Evolutionary conservation across 2,888 invertebrate genomes (phyloP).

Genomic region (Stenotaenia linearis): DNA sequence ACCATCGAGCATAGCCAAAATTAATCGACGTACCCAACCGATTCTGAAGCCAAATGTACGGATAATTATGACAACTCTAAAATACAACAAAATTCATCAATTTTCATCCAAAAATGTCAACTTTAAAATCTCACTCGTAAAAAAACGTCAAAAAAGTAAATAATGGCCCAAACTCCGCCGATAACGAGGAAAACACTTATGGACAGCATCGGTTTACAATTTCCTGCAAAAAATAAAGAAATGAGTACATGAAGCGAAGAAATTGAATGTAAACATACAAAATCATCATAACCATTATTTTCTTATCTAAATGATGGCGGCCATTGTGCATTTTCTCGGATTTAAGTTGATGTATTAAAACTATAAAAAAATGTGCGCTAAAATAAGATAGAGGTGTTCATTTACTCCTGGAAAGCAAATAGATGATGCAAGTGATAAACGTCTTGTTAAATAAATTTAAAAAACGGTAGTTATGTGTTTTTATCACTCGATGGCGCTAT

Average conservation of each 20-base stretch:
- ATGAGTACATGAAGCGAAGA: neutral
- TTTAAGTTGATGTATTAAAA: too few relatives aligned
- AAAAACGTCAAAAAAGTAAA: conserved; percentile 21
- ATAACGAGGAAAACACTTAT: neutral
- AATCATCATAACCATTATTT: too few relatives aligned
- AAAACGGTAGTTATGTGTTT: too few relatives aligned
- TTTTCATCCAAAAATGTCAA: neutral
- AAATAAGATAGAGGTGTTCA: too few relatives aligned
- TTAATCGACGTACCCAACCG: conserved; percentile 69
- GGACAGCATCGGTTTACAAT: neutral
- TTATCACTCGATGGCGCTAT: too few relatives aligned
- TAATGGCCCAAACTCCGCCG: neutral
- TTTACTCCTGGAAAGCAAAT: too few relatives aligned
- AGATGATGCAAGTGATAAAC: too few relatives aligned
- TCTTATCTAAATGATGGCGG: too few relatives aligned
- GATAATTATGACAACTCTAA: conserved; percentile 50
- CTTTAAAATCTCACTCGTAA: neutral
- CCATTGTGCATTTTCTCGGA: too few relatives aligned
- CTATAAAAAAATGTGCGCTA: too few relatives aligned
- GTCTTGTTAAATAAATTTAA: too few relatives aligned
- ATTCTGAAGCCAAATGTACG: conserved; percentile 69
- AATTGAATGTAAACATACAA: neutral
- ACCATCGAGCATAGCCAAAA: conserved; percentile 68
- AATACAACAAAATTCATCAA: neutral
- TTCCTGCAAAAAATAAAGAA: neutral